phyloP scores from a whole-genome alignment of 2,113 vertebrate species.

The Otocyon megalotis region DNA sequence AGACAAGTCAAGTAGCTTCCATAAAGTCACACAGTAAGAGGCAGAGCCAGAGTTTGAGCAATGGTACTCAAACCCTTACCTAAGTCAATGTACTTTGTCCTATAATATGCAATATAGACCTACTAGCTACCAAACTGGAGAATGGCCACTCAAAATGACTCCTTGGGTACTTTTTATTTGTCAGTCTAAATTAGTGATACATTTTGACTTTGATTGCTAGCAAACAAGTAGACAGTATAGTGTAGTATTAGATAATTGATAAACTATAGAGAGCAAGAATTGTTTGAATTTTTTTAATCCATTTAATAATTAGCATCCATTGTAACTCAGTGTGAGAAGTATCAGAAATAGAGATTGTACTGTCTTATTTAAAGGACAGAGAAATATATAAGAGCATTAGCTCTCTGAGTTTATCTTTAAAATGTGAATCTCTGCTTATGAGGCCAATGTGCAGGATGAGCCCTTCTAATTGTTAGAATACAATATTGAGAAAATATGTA shows the following conservation, averaged over 20 bases:
- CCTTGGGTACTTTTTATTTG: background rate
- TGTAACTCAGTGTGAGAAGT: background rate
- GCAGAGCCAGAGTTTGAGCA: conserved; percentile 2
- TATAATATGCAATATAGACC: background rate
- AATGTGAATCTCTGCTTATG: background rate
- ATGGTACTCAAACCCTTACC: background rate
- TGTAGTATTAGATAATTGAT: background rate
- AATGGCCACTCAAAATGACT: background rate
- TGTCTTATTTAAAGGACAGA: background rate
- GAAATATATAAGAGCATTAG: background rate
- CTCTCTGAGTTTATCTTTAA: conserved; percentile 25
- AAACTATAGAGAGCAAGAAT: background rate
- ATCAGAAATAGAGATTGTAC: background rate
- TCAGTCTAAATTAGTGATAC: background rate
- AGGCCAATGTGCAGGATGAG: background rate
- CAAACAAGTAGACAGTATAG: background rate
- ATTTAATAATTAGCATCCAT: background rate
- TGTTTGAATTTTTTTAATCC: background rate
- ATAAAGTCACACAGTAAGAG: background rate
- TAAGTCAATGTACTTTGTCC: background rate
- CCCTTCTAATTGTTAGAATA: conserved; percentile 20
- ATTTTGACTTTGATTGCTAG: background rate
- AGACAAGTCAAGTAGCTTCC: background rate
- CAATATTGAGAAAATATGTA: background rate
- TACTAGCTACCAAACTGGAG: background rate